phyloP scores from a whole-genome alignment of 2,888 invertebrate genomes.

The Dorcus parallelipipedus region DNA sequence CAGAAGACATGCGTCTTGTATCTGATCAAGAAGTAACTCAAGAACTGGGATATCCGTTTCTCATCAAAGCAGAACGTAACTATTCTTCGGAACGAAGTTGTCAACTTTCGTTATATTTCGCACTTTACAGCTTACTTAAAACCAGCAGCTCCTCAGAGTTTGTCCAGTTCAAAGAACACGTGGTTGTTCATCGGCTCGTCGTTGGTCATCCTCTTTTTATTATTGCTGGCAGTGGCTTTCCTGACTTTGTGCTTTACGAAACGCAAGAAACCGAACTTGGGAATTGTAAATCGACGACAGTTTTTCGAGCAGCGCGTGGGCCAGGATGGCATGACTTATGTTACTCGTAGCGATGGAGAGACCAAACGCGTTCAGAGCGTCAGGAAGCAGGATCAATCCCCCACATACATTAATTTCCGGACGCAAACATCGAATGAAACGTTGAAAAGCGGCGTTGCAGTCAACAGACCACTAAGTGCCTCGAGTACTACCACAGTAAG shows the following conservation, averaged over 20 bases:
- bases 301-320: slow-evolving; percentile 40
- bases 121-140: slow-evolving; percentile 63
- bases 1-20: slow-evolving; percentile 79
- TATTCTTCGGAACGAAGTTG: slow-evolving; percentile 21
- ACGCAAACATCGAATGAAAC: slow-evolving; percentile 36
- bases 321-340: slow-evolving; percentile 41
- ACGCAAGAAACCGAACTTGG: slow-evolving; percentile 45
- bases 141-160: slow-evolving; percentile 60
- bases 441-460: slow-evolving; percentile 28
- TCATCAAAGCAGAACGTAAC: slow-evolving; percentile 85
- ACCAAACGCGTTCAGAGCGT: slow-evolving; percentile 5
- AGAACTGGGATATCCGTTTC: slow-evolving; percentile 71
- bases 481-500: slow-evolving; percentile 27
- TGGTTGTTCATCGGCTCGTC: slow-evolving; percentile 67
- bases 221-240: slow-evolving; percentile 56
- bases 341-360: slow-evolving; percentile 29
- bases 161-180: slow-evolving; percentile 52
- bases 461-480: slow-evolving; percentile 36
- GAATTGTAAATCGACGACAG: slow-evolving; percentile 39
- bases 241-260: slow-evolving; percentile 52
- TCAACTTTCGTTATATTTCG: neutral
- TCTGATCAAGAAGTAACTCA: slow-evolving; percentile 71
- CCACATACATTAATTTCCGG: slow-evolving; percentile 45
- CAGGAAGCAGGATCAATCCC: slow-evolving; percentile 26
- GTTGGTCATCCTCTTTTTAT: slow-evolving; percentile 56